Percentiles rank a stretch among this genome's conserved stretches.
Evolutionary conservation across 2,888 invertebrate genomes (phyloP).

Genomic region (Cremastinae sp.): DNA sequence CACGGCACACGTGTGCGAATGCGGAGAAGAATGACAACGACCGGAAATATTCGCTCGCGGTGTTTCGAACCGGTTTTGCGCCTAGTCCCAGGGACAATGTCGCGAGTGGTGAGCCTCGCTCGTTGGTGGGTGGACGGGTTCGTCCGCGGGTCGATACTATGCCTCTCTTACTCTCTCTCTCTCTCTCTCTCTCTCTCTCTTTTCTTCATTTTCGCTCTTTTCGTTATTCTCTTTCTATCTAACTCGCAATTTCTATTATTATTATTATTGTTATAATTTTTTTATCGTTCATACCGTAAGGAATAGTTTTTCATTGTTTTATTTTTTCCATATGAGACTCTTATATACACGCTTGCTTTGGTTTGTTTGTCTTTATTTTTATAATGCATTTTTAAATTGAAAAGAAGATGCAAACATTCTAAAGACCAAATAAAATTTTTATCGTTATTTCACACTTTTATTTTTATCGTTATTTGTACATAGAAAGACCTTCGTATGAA

Average conservation of each 20-base stretch:
- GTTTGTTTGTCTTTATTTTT: too few relatives aligned
- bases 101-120: conserved; percentile 34
- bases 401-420: too few relatives aligned
- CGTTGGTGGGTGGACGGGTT: conserved; percentile 43
- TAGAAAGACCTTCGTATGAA: too few relatives aligned
- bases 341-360: too few relatives aligned
- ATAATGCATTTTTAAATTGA: too few relatives aligned
- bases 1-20: background rate
- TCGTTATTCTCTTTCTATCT: conserved; percentile 47
- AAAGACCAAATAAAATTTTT: too few relatives aligned
- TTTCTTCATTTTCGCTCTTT: conserved; percentile 23
- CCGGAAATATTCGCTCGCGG: conserved; percentile 53
- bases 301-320: too few relatives aligned
- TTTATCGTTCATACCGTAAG: too few relatives aligned
- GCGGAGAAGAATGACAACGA: conserved; percentile 11
- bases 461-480: too few relatives aligned
- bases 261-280: too few relatives aligned
- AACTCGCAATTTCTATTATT: conserved; percentile 22
- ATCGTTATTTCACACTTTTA: too few relatives aligned
- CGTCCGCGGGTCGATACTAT: conserved; percentile 68
- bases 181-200: conserved; percentile 26
- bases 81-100: conserved; percentile 47
- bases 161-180: conserved; percentile 42
- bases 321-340: too few relatives aligned
- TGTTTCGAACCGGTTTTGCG: conserved; percentile 53